Percentiles rank a stretch among this genome's conserved stretches.
Conservation (phyloP, 2,113 vertebrate species). For the Phyllostomus discolor region DNA sequence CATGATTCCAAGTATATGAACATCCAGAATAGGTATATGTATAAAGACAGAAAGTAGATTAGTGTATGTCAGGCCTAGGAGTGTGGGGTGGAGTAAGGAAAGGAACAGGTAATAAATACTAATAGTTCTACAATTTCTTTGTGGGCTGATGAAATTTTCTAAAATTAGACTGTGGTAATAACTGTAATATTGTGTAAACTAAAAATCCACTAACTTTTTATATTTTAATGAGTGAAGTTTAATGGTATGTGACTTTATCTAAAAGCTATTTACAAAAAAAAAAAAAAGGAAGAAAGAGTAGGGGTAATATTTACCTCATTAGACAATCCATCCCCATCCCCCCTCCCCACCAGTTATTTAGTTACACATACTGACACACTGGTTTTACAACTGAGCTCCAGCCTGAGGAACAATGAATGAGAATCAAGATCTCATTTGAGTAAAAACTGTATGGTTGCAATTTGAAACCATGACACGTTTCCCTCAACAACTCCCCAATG, state of each 20-base stretch:
- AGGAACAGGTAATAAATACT: not conserved
- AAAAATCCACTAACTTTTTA: not conserved
- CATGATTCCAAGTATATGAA: not conserved
- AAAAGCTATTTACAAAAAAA: not conserved
- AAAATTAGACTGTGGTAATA: not conserved
- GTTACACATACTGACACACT: not conserved
- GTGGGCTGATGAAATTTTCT: not conserved
- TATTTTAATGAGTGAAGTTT: not conserved
- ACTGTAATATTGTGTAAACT: not conserved
- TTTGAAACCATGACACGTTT: not conserved
- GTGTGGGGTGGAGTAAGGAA: no score
- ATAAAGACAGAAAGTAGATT: not conserved
- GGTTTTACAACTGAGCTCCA: not conserved
- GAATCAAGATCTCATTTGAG: not conserved
- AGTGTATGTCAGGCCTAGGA: not conserved
- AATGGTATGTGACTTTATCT: not conserved
- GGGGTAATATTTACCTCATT: not conserved
- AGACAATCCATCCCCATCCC: not conserved
- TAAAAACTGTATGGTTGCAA: not conserved
- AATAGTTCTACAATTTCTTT: not conserved
- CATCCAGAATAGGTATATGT: not conserved
- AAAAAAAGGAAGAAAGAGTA: not conserved
- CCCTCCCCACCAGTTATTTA: not conserved
- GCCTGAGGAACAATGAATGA: not conserved
- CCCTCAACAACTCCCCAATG: not conserved